Percentiles rank a stretch among this genome's conserved stretches.
Evolutionary conservation across 2,797 vertebrate genomes (phyloP).

Genomic region (Alca torda): DNA sequence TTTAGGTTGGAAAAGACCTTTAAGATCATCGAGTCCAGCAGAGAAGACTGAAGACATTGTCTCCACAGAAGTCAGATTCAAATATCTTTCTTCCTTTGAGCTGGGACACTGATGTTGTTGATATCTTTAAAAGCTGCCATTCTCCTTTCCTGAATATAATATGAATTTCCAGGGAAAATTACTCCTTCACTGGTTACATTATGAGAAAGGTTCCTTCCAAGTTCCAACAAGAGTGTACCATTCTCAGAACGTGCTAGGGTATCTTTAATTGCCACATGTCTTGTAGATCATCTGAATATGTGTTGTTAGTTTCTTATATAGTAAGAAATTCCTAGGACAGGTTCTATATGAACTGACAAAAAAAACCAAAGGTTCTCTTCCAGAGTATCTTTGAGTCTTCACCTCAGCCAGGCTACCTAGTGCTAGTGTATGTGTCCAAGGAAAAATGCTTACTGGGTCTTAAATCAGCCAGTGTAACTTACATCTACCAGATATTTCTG

Average conservation of each 20-base stretch:
- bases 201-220: background rate
- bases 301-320: background rate
- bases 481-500: background rate
- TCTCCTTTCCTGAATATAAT: background rate
- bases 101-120: background rate
- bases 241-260: background rate
- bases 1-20: background rate
- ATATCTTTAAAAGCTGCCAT: background rate
- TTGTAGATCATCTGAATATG: background rate
- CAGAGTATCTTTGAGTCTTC: background rate
- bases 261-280: background rate
- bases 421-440: background rate
- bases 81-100: background rate
- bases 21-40: background rate
- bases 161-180: background rate
- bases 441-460: background rate
- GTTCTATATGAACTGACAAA: background rate
- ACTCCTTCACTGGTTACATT: background rate
- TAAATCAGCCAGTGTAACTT: background rate
- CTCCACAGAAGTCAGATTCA: background rate
- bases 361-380: background rate
- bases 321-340: background rate
- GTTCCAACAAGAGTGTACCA: background rate
- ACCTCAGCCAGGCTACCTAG: background rate
- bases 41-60: background rate